Base-by-base conservation (phyloP, 2,888 invertebrate species). In the Strigamia maritima region DNA sequence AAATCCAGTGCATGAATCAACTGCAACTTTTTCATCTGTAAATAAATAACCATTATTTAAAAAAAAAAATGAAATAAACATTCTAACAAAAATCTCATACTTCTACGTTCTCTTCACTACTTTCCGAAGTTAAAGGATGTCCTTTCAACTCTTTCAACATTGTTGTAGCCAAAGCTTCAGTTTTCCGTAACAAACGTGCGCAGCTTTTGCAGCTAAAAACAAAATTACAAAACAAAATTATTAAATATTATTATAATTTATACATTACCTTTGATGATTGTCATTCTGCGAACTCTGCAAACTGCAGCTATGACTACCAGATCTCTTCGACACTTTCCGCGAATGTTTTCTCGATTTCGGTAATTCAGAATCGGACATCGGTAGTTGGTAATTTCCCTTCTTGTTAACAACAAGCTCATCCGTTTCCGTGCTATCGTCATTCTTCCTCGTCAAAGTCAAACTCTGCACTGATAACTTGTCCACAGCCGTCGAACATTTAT, bases 131-230 rank as follows among this genome's bases (percentile, higher is more conserved):
- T 19, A 26, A 24, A 3, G 78, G 78, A 24, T 54, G 49, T 16
- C 28, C 28, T 38, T 35, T 60, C 1, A 78, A 14, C 19, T 70
- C 78, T n/a, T 65, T 65, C 35, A 78, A 24, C 70, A 78, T 60
- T 0, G 76, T 38, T 14, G 60, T 70, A 1, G 78, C 78, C 38
- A 78, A 19, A 2, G 70, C 78, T 22, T 78, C 78, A 2, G 44
- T 70, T 70, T 78, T 78, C 19, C 31, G 16, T 22, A 65, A 31
- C 14, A 78, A 35, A 24, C 44, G 38, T 8, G 28, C 35, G 65
- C 78, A 78, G 16, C 78, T 44, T 78, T 78, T 78, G 22, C 78
- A 78, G n/a, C 78, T 78, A 22, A 8, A 78, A 77, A 22, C 35
- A 38, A 38, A 38, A 38, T 38, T 38, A 38, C 10, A 38, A 38